Base-by-base conservation (phyloP, 92 coral and sea anemone species). In the Actinostola sp. region DNA sequence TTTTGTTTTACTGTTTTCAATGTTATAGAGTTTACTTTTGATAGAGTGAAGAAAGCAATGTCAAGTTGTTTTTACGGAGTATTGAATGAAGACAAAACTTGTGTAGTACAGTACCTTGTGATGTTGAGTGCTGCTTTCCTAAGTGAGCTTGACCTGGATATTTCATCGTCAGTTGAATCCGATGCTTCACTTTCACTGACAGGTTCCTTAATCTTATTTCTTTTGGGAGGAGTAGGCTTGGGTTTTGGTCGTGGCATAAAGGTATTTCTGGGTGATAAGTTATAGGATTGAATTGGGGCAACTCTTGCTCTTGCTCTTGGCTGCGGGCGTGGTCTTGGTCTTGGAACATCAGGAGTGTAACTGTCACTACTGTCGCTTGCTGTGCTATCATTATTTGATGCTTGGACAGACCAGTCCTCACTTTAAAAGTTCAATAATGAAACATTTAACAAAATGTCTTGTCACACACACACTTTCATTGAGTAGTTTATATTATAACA, bases 291-390 rank as follows among this genome's bases (percentile, higher is more conserved):
- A 8, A 35, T 31, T 15, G 80, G 92, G 52, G 83, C 80, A 8
- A 92, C 92, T 11, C 90, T 73, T 1, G 88, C 86, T 45, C 97
- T 71, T 7, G 98, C 98, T 70, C 88, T 94, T 4, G 97, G 83
- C 29, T 92, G 78, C 42, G 97, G 98, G 56, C 86, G 78, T 23
- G 97, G 98, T 34, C 96, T 74, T 27, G 89, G 96, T 20, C 90
- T 75, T 72, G 81, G 31, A 73, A 72, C 74, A 73, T 81, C 71
- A 12, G 97, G 97, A 16, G 86, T 73, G 54, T 91, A 94, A 46
- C 80, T 84, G 60, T 94, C 97, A 34, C 89, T 89, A 66, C 98
- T 94, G 36, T 84, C 98, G 59, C 98, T 91, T 29, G 75, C 88
- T 42, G 97, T 88, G 14, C 80, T 84, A 24, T 82, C 78, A 3